Percentiles rank a stretch among this genome's conserved stretches.
Conservation (phyloP, 2,797 vertebrate species). For the Botia almorhae region DNA sequence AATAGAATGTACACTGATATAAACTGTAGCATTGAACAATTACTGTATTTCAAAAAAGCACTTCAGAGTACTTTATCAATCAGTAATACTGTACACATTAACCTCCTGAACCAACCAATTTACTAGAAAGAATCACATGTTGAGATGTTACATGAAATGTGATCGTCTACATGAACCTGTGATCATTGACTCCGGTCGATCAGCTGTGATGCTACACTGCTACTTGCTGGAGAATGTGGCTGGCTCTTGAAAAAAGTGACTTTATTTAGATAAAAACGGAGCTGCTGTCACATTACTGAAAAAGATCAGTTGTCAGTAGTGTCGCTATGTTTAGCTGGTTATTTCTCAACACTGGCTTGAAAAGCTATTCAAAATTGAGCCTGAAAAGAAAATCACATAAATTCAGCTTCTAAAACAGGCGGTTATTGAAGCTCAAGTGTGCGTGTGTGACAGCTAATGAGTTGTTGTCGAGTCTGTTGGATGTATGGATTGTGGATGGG, state of each 20-base stretch:
- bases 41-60: too few relatives aligned
- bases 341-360: not conserved
- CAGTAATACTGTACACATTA: too few relatives aligned
- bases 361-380: conserved; percentile 1
- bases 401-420: conserved; percentile 29
- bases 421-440: conserved; percentile 26
- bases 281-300: too few relatives aligned
- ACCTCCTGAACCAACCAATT: not conserved
- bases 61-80: too few relatives aligned
- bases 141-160: not conserved
- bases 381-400: conserved; percentile 26
- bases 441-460: conserved; percentile 15
- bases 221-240: not conserved
- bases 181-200: not conserved
- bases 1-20: not conserved
- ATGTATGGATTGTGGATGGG: conserved; percentile 77
- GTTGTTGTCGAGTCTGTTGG: conserved; percentile 65
- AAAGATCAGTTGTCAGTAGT: too few relatives aligned
- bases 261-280: too few relatives aligned
- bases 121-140: not conserved
- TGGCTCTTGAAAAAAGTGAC: not conserved
- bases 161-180: not conserved
- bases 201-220: not conserved
- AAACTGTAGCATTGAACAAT: not conserved
- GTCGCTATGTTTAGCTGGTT: not conserved